Base-by-base conservation (phyloP, 2,888 invertebrate species). In the Habroteleia sp. region DNA sequence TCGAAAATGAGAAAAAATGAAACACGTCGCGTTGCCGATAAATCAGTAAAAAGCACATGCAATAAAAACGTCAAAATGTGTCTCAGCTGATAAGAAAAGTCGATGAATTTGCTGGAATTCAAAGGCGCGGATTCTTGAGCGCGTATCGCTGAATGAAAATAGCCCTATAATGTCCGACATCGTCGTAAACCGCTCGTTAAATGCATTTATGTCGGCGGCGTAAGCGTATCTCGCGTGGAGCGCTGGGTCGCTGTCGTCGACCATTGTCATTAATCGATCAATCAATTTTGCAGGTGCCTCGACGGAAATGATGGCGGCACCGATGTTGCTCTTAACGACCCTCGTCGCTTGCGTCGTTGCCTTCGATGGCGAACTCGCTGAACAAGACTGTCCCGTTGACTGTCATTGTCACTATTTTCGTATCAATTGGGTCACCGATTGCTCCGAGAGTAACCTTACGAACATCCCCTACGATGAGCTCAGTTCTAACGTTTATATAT, bases 401-500 rank as follows among this genome's bases (percentile, higher is more conserved):
- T 94, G 94, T 84, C 93, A 93, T 83, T 94, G 94, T 82, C 93
- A 94, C 89, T 94, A 93, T 88, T 93, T 93, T 88, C 91, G 93
- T 72, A 92, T 93, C 82, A 93, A 94, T 89, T 94, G 93, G 93
- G 93, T 94, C 81, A 93, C 93, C 1, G 94, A 94, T 83, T 94
- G 94, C 81, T 94, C 94, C 0, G 93, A 93, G 81, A 93, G 93
- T 88, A 93, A 93, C 87, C 90, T 94, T 62, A 93, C 93, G 0
- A 90, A 91, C 71, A 91, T 94, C 17, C 93, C 93, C 0, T 92
- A 92, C 82, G 91, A 92, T 54, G 93, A 93, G 80, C 90, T 94
- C 63, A 93, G 93, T 82, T 89, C 90, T 29, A 93, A 93, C 83
- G 93, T 93, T 41, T 94, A 94, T 88, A 90, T 93, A 74, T 88